A percentile compares a stretch with the other conserved stretches of the same genome.
Evolutionary conservation across 2,797 vertebrate genomes (phyloP).

Genomic region (Amphiprion clarkii): DNA sequence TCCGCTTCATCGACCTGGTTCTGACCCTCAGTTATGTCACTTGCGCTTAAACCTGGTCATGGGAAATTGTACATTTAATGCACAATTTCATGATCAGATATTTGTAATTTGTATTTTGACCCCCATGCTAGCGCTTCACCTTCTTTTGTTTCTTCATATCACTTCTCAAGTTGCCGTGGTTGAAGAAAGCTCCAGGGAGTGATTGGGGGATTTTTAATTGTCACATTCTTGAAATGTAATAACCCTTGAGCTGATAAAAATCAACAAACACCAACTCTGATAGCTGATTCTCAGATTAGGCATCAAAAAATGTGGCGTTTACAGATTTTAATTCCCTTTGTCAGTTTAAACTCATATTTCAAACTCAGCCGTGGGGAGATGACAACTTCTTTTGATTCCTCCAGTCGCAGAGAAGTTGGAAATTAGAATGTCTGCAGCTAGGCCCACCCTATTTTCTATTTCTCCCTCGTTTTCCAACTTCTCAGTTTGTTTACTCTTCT

Average conservation of each 20-base stretch:
- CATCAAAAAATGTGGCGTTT: conserved; percentile 76
- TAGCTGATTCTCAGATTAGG: conserved; percentile 83
- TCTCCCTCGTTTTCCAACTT: conserved; percentile 52
- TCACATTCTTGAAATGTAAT: conserved; percentile 86
- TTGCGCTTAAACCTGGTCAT: conserved; percentile 42
- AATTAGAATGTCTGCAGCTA: conserved; percentile 56
- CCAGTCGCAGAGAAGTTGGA: conserved; percentile 78
- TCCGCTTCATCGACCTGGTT: conserved; percentile 44
- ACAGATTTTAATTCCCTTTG: conserved; percentile 86
- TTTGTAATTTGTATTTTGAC: conserved; percentile 32
- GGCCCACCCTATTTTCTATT: conserved; percentile 5
- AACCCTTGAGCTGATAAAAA: conserved; percentile 86
- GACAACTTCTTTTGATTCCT: conserved; percentile 81
- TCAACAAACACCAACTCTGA: conserved; percentile 85
- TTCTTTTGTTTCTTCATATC: conserved; percentile 38
- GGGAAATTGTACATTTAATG: conserved; percentile 23
- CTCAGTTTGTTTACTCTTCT: conserved; percentile 79
- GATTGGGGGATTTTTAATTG: conserved; percentile 87
- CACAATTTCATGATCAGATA: conserved; percentile 39
- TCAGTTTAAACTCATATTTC: conserved; percentile 85
- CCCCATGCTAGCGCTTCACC: conserved; percentile 21
- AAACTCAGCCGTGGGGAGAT: conserved; percentile 75
- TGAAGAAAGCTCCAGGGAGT: conserved; percentile 60
- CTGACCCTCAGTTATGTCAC: conserved; percentile 43
- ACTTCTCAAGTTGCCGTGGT: conserved; percentile 40